These are phyloP conservation scores for Chrysodeixis includens DNA, from an alignment of 2,888 invertebrate genomes.

Conservation along the genomic window DNA sequence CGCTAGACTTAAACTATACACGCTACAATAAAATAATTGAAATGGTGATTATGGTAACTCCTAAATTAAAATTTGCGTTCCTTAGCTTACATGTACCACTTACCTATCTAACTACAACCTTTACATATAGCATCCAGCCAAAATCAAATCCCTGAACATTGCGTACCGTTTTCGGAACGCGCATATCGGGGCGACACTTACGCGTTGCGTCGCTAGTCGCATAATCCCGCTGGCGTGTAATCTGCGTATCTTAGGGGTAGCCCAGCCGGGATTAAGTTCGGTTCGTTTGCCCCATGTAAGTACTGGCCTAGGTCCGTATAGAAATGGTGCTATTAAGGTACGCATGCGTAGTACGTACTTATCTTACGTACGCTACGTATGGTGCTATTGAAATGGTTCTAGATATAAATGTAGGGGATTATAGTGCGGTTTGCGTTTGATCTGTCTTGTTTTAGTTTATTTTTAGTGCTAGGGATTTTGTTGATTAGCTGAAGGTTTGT, in stretches of 20 bases:
- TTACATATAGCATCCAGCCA: background rate
- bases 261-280: slow-evolving; percentile 53
- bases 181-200: background rate
- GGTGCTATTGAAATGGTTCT: background rate
- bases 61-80: no score
- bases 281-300: slow-evolving; percentile 52
- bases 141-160: slow-evolving; percentile 9
- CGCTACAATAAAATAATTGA: no score
- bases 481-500: no score
- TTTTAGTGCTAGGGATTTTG: no score
- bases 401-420: background rate
- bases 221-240: slow-evolving; percentile 58
- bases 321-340: slow-evolving; percentile 21
- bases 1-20: no score
- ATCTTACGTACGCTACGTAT: no score
- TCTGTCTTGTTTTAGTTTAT: background rate
- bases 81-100: no score
- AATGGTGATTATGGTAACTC: no score
- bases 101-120: no score
- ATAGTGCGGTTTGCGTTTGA: background rate
- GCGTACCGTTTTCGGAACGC: background rate
- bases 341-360: background rate
- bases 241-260: slow-evolving; percentile 57
- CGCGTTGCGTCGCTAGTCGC: slow-evolving; percentile 18
- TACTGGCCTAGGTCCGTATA: slow-evolving; percentile 32